Evolutionary conservation across 2,888 invertebrate species (phyloP).

Genomic region (Aporophyla lueneburgensis): DNA sequence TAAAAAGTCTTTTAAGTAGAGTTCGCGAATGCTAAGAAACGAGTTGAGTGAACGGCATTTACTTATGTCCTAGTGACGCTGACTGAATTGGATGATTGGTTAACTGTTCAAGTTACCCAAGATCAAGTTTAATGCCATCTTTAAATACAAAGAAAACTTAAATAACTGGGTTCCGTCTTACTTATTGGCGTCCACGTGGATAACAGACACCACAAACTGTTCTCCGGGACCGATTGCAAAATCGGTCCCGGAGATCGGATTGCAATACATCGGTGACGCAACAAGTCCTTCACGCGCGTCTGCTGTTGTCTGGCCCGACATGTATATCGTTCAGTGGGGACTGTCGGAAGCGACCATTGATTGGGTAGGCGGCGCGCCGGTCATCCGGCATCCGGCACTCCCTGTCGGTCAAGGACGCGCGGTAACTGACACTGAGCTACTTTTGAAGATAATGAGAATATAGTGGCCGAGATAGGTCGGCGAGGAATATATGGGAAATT

Average conservation of each 20-base stretch:
- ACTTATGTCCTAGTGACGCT: neutral
- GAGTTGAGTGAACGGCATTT: neutral
- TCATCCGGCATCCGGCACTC: slow-evolving; percentile 44
- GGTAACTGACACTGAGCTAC: slow-evolving; percentile 45
- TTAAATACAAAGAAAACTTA: neutral
- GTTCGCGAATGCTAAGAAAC: neutral
- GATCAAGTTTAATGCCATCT: neutral
- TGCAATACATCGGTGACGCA: slow-evolving; percentile 46
- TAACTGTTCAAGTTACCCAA: neutral
- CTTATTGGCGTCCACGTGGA: neutral
- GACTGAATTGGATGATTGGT: neutral
- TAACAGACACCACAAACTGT: neutral
- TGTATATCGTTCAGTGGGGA: slow-evolving; percentile 43
- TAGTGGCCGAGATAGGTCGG: slow-evolving; percentile 2
- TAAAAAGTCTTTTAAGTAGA: neutral
- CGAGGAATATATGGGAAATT: neutral
- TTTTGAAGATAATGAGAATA: slow-evolving; percentile 44
- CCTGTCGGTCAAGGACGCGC: slow-evolving; percentile 62
- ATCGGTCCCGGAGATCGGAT: too few species aligned
- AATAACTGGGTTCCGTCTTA: neutral
- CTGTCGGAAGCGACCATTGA: slow-evolving; percentile 35
- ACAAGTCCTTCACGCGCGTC: slow-evolving; percentile 52
- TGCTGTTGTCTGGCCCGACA: slow-evolving; percentile 37
- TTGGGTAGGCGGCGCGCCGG: slow-evolving; percentile 26
- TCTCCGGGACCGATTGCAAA: neutral